Percentiles rank a stretch among this genome's conserved stretches.
Evolutionary conservation across 1,140 invertebrate genomes (phyloP).

Genomic region (Belonocnema kinseyi): DNA sequence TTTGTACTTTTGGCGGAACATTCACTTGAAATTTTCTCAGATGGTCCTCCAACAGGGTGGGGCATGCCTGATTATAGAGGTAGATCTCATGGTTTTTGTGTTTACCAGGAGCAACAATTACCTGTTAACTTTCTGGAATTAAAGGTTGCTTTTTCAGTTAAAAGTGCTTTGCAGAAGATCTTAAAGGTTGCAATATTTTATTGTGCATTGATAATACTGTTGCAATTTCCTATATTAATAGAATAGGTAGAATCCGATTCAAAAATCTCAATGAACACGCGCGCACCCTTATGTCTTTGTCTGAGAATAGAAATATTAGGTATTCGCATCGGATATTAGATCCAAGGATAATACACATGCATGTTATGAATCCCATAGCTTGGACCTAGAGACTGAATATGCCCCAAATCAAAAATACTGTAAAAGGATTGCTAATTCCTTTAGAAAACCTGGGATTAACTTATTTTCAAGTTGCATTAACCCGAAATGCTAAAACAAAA

Average conservation of each 20-base stretch:
- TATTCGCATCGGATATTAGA: neutral
- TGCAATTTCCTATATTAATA: no score
- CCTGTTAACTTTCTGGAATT: no score
- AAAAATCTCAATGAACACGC: neutral
- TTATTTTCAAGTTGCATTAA: no score
- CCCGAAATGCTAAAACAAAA: no score
- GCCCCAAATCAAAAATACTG: no score
- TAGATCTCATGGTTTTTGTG: neutral
- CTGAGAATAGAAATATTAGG: neutral
- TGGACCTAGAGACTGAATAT: neutral
- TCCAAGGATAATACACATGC: no score
- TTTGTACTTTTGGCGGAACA: neutral
- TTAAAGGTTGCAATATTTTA: neutral
- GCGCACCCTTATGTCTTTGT: neutral
- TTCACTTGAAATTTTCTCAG: neutral
- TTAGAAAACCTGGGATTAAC: no score
- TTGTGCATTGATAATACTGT: neutral
- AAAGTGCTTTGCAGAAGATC: no score
- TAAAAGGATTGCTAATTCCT: no score
- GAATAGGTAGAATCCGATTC: neutral
- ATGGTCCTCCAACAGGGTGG: neutral
- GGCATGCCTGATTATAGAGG: neutral
- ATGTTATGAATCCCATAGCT: neutral
- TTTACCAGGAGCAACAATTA: no score
- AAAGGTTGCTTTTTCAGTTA: no score